Conservation (phyloP, 2,888 invertebrate genomes). For the Poecilobothrus nobilitatus region DNA sequence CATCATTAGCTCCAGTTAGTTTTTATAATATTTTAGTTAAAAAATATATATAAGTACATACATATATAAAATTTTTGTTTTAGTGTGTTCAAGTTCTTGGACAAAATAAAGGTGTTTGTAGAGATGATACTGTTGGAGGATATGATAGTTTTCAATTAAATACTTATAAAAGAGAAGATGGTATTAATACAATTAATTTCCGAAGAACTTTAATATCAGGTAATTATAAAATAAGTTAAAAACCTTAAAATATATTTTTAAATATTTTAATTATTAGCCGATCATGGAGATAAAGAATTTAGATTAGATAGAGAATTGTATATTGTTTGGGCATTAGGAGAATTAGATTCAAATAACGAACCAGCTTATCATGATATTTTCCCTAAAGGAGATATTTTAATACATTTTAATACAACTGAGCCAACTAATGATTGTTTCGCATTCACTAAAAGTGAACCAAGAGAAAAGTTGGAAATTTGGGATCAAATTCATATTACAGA, state of each 20-base stretch:
- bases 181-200: slow-evolving; percentile 71
- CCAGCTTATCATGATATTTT: slow-evolving; percentile 77
- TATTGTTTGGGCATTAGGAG: slow-evolving; percentile 78
- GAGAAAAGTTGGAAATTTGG: slow-evolving; percentile 47
- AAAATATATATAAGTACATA: background rate
- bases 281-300: slow-evolving; percentile 67
- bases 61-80: slow-evolving; percentile 23
- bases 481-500: slow-evolving; percentile 57
- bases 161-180: slow-evolving; percentile 61
- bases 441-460: slow-evolving; percentile 51
- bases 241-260: background rate
- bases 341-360: slow-evolving; percentile 64
- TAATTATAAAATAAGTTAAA: slow-evolving; percentile 39
- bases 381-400: slow-evolving; percentile 58
- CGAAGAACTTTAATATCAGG: slow-evolving; percentile 66
- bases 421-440: slow-evolving; percentile 63
- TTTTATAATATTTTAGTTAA: slow-evolving; percentile 2
- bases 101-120: slow-evolving; percentile 77
- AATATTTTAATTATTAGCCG: slow-evolving; percentile 49
- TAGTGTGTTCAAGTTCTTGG: slow-evolving; percentile 80
- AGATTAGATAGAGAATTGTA: slow-evolving; percentile 54
- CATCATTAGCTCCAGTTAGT: slow-evolving; percentile 66
- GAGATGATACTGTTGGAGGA: slow-evolving; percentile 72
- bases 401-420: slow-evolving; percentile 59
- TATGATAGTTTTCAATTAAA: slow-evolving; percentile 74